Percentiles rank a stretch among this genome's conserved stretches.
Conservation (phyloP, 2,113 vertebrate genomes). For the Zingel zingel region DNA sequence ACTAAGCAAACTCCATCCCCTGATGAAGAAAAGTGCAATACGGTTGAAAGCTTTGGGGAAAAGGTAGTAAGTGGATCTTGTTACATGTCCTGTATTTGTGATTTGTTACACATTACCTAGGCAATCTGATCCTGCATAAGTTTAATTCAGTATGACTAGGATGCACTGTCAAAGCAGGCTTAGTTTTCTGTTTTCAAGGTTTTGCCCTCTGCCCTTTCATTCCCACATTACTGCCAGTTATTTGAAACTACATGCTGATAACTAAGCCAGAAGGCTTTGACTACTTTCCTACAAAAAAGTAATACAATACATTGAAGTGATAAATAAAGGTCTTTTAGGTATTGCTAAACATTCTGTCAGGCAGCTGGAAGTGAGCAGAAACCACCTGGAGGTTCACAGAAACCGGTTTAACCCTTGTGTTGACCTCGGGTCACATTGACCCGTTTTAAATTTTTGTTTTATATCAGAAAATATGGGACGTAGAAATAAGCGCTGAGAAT, state of each 20-base stretch:
- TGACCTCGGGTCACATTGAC: too few species aligned
- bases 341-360: too few species aligned
- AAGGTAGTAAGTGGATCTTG: neutral
- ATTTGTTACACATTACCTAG: neutral
- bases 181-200: neutral
- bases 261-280: neutral
- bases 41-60: neutral
- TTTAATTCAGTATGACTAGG: neutral
- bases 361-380: conserved; percentile 2
- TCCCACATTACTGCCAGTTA: neutral
- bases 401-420: too few species aligned
- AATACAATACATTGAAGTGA: neutral
- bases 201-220: conserved; percentile 15
- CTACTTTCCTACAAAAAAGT: neutral
- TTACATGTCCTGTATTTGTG: neutral
- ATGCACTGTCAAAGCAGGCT: neutral
- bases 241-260: conserved; percentile 9
- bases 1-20: neutral
- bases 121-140: neutral
- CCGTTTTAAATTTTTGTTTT: too few species aligned
- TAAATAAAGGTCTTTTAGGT: neutral
- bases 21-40: neutral
- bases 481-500: too few species aligned
- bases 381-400: neutral
- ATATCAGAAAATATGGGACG: too few species aligned